A percentile compares a stretch with the other conserved stretches of the same genome.
Evolutionary conservation across 2,797 vertebrate species (phyloP).

Genomic region (Bryconaethiops microstoma): DNA sequence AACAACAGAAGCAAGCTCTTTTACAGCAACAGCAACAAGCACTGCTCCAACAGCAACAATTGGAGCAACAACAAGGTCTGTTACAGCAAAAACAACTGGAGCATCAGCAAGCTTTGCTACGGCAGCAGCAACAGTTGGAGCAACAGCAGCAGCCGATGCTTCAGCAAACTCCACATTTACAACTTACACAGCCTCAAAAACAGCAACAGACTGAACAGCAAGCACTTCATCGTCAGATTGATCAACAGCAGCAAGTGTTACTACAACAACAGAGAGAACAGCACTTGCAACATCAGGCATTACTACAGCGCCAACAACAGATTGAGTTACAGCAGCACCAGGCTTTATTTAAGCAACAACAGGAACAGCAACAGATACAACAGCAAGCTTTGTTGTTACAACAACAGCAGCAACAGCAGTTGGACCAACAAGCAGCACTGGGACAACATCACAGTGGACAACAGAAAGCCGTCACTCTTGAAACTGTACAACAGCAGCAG

Average conservation of each 20-base stretch:
- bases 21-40: slow-evolving; percentile 67
- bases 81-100: slow-evolving; percentile 61
- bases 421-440: slow-evolving; percentile 55
- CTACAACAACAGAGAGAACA: slow-evolving; percentile 53
- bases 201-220: slow-evolving; percentile 46
- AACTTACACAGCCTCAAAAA: slow-evolving; percentile 56
- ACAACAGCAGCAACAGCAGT: slow-evolving; percentile 63
- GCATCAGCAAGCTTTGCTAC: slow-evolving; percentile 46
- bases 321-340: slow-evolving; percentile 48
- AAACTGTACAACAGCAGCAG: slow-evolving; percentile 57
- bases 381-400: slow-evolving; percentile 62
- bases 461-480: slow-evolving; percentile 23
- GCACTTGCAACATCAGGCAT: slow-evolving; percentile 51
- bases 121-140: slow-evolving; percentile 43
- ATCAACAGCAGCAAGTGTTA: slow-evolving; percentile 49
- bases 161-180: not conserved
- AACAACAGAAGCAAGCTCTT: slow-evolving; percentile 68
- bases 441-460: slow-evolving; percentile 48
- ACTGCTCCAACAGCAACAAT: slow-evolving; percentile 55
- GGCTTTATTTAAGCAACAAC: slow-evolving; percentile 64
- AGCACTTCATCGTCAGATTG: slow-evolving; percentile 46
- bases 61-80: slow-evolving; percentile 61
- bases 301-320: slow-evolving; percentile 47
- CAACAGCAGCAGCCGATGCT: slow-evolving; percentile 42
- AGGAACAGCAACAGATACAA: slow-evolving; percentile 63